Evolutionary conservation across 2,888 invertebrate genomes (phyloP).

Genomic region (Calameuta filiformis): DNA sequence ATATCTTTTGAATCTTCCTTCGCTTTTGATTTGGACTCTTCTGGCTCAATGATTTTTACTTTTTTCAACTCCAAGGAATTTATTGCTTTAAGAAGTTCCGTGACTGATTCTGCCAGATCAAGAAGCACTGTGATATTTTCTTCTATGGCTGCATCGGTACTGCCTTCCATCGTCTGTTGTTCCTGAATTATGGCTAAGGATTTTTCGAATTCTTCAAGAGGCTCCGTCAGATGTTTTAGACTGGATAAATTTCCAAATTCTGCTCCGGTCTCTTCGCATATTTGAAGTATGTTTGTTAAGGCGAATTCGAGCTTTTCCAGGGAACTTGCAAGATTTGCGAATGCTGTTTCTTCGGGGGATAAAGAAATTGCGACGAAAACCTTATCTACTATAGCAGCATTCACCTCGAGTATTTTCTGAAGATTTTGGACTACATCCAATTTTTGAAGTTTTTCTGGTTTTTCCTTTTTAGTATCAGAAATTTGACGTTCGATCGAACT

Average conservation of each 20-base stretch:
- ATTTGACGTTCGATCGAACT: slow-evolving; percentile 5
- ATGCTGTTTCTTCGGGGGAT: neutral
- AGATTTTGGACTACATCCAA: slow-evolving; percentile 33
- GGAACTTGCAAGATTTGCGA: slow-evolving; percentile 19
- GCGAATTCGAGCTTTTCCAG: neutral
- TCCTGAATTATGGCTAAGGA: slow-evolving; percentile 51
- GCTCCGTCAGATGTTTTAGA: slow-evolving; percentile 31
- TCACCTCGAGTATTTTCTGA: slow-evolving; percentile 19
- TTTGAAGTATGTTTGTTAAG: neutral
- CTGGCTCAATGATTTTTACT: slow-evolving; percentile 13
- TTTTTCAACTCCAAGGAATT: slow-evolving; percentile 7
- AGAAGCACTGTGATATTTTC: slow-evolving; percentile 13
- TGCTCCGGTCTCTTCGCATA: slow-evolving; percentile 7
- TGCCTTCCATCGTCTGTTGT: neutral
- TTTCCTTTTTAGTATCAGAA: slow-evolving; percentile 25
- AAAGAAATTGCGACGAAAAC: neutral
- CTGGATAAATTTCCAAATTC: slow-evolving; percentile 18
- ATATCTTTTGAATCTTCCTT: slow-evolving; percentile 40
- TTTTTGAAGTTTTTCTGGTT: slow-evolving; percentile 29
- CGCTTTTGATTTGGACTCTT: slow-evolving; percentile 2
- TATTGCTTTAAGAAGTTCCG: slow-evolving; percentile 8
- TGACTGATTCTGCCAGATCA: slow-evolving; percentile 11
- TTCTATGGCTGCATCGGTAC: slow-evolving; percentile 5
- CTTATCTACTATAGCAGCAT: slow-evolving; percentile 16
- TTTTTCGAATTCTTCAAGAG: slow-evolving; percentile 54